Evolutionary conservation across 2,113 vertebrate species (phyloP), one percentile per base, ranked within the genome.

Genomic region (Grammomys dolichurus): DNA sequence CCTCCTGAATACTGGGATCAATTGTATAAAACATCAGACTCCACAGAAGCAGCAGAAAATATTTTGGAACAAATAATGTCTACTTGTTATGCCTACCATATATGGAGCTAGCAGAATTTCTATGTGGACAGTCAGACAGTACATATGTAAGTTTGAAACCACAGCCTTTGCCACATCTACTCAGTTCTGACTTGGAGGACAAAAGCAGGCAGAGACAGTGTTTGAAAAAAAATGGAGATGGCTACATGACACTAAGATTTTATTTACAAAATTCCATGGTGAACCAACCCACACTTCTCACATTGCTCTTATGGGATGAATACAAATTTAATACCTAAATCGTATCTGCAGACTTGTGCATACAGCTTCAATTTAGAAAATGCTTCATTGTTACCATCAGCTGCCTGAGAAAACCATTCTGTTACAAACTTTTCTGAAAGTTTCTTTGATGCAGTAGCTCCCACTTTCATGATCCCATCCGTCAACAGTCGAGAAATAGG

Each of bases 261-360:
- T 93, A 95, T 88, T 92, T 96, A 93, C 4, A 97, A 93, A 96
- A 93, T 63, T 3, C 92, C 51, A 10, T 82, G 40, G 69, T 46
- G 28, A 31, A 90, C 17, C 56, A 43, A 12, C 67, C 43, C 46
- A 93, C 24, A 87, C 40, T 85, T 54, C 11, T 84, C 95, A 82
- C 16, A 56, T 1, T 87, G 26, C 17, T 24, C 10, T 95, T 95
- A 91, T 33, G 75, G 94, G 84, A 60, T 60, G 89, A 93, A 95
- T 72, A 36, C 46, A 97, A 96, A 96, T 69, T 69, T 28, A 98
- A 9, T 99, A 99, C 99, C 99, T 82, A 99, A 98, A 97, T 99
- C 99, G 3, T 99, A 99, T 98, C 99, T 99, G 99, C 99, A 99
- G 96, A 99, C 99, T 99, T 99, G 99, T 97, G 99, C 99, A 75